These are phyloP conservation scores for Rhaphigaster nebulosa DNA, from an alignment of 2,888 invertebrate genomes.

Conservation along the genomic window DNA sequence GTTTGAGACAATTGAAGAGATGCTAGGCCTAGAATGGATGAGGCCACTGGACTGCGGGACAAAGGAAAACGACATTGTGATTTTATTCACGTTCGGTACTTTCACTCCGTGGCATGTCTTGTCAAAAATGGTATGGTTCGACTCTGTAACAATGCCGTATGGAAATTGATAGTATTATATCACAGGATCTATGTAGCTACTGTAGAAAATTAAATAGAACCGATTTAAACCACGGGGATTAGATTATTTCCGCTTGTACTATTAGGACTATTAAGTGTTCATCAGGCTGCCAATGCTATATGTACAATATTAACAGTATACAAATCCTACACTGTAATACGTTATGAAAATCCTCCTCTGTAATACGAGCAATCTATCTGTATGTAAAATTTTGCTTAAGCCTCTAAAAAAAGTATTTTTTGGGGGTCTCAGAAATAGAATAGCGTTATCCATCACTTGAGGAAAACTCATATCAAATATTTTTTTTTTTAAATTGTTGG, in stretches of 20 bases:
- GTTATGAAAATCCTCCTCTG: too few relatives aligned
- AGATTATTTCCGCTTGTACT: neutral
- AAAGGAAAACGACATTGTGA: conserved; percentile 27
- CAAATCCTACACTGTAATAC: too few relatives aligned
- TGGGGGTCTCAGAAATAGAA: too few relatives aligned
- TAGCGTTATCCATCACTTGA: too few relatives aligned
- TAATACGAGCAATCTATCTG: too few relatives aligned
- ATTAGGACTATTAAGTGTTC: too few relatives aligned
- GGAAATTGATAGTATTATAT: conserved; percentile 34
- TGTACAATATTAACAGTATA: too few relatives aligned
- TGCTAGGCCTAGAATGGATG: neutral
- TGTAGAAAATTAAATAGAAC: neutral
- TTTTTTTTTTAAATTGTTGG: too few relatives aligned
- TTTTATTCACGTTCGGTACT: conserved; percentile 33
- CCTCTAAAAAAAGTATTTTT: too few relatives aligned
- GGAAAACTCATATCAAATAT: too few relatives aligned
- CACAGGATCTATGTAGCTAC: neutral
- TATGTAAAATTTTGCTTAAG: too few relatives aligned
- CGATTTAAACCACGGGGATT: neutral
- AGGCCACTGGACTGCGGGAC: neutral
- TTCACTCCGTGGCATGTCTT: conserved; percentile 24
- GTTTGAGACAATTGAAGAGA: neutral
- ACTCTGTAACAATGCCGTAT: conserved; percentile 35
- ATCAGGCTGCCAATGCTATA: too few relatives aligned
- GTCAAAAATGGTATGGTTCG: conserved; percentile 37